A percentile compares a stretch with the other conserved stretches of the same genome.
phyloP scores from a whole-genome alignment of 2,113 vertebrate species.

The Lathamus discolor region DNA sequence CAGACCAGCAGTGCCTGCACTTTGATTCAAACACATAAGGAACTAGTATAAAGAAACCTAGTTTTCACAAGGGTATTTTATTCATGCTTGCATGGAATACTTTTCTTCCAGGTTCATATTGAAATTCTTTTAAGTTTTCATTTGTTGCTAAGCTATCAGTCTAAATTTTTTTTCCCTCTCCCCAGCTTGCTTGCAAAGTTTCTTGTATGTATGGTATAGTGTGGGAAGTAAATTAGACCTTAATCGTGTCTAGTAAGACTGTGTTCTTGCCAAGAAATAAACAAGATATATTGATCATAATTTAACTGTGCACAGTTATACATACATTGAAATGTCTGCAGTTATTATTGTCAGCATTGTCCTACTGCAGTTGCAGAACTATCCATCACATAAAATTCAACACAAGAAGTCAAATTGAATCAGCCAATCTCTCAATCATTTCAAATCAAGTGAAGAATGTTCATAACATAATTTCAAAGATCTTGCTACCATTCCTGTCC shows the following conservation, averaged over 20 bases:
- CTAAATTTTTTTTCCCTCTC: not conserved
- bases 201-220: not conserved
- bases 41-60: not conserved
- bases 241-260: not conserved
- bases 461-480: slow-evolving; percentile 19
- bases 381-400: slow-evolving; percentile 36
- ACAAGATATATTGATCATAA: slow-evolving; percentile 9
- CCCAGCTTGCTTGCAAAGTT: not conserved
- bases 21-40: not conserved
- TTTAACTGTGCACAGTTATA: not conserved
- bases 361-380: slow-evolving; percentile 19
- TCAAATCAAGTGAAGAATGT: slow-evolving; percentile 40
- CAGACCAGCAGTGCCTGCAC: not conserved
- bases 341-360: slow-evolving; percentile 19
- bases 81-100: not conserved
- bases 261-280: slow-evolving; percentile 8
- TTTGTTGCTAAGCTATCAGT: not conserved
- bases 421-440: slow-evolving; percentile 52
- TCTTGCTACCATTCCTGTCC: not conserved
- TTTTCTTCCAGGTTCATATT: not conserved
- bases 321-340: not conserved
- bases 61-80: not conserved
- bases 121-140: not conserved
- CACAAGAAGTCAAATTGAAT: slow-evolving; percentile 23
- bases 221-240: not conserved